Base-by-base conservation (phyloP, 2,888 invertebrate genomes). In the Thysanoteuthis rhombus region DNA sequence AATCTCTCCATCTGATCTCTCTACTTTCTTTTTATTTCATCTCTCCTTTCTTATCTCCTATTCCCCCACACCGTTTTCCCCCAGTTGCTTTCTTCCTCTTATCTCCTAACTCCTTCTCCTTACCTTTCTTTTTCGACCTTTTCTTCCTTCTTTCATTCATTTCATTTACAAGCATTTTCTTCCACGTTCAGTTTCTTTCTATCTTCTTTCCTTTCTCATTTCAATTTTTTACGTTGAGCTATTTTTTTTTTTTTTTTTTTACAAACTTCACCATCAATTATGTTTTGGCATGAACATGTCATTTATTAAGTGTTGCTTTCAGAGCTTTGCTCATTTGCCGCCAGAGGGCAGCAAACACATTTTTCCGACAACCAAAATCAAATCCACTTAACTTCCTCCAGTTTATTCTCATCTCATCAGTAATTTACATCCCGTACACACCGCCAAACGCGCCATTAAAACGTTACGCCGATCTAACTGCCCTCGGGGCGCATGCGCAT, bases 241-340 rank as follows among this genome's bases (percentile, higher is more conserved):
- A n/a, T 16, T 1, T 16, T 36, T 36, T 2, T 36, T 1, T 16
- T 36, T 36, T 2, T 36, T 75, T 75, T 36, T 75, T 75, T 36
- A 12, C 75, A n/a, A 75, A n/a, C n/a, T 36, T n/a, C 75, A 12
- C 75, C 75, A n/a, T 75, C n/a, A 36, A 75, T 75, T 75, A 75
- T 75, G n/a, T 12, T 36, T n/a, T 36, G 75, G n/a, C 75, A 75
- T n/a, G 75, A 75, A 75, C 75, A 75, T 75, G 75, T 75, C 75
- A 75, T 75, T 75, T 75, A 75, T 75, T 75, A 75, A n/a, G 75
- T 75, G 75, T 75, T 75, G 75, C 75, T 75, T 75, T 75, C 75
- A 75, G 75, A 75, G 75, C n/a, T 75, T 75, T n/a, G 75, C 75
- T 36, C 75, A 75, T 36, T 75, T 75, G 16, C 75, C 75, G 75